Conservation (phyloP, 2,797 vertebrate species). For the Prionace glauca region DNA sequence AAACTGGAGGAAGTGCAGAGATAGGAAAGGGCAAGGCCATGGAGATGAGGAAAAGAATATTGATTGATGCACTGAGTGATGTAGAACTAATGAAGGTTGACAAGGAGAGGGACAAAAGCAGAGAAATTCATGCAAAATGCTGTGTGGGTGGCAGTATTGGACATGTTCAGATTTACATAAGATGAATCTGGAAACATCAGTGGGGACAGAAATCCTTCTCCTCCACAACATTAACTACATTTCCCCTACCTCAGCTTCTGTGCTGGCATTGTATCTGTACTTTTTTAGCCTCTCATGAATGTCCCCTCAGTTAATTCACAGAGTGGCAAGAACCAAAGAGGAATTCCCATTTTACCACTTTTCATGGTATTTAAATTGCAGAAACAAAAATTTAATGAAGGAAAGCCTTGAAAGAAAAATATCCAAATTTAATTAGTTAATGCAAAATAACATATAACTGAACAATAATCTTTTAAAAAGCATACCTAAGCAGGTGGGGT, state of each 20-base stretch:
- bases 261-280: not conserved
- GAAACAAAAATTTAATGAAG: not conserved
- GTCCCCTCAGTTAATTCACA: not conserved
- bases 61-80: not conserved
- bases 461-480: not conserved
- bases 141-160: too few species aligned
- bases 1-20: not conserved
- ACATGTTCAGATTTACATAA: not conserved
- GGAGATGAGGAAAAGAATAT: not conserved
- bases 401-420: not conserved
- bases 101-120: not conserved
- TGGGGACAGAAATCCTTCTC: not conserved
- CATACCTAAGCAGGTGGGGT: not conserved
- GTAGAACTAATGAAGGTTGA: not conserved
- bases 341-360: not conserved
- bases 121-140: not conserved
- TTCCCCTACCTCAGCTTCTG: not conserved
- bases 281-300: not conserved
- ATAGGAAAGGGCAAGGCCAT: not conserved
- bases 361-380: not conserved
- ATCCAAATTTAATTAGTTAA: not conserved
- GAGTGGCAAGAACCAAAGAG: not conserved
- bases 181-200: not conserved
- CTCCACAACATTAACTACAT: not conserved
- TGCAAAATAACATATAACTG: not conserved